A percentile compares a stretch with the other conserved stretches of the same genome.
Evolutionary conservation across 2,797 vertebrate genomes (phyloP).

Genomic region (Chelmon rostratus): DNA sequence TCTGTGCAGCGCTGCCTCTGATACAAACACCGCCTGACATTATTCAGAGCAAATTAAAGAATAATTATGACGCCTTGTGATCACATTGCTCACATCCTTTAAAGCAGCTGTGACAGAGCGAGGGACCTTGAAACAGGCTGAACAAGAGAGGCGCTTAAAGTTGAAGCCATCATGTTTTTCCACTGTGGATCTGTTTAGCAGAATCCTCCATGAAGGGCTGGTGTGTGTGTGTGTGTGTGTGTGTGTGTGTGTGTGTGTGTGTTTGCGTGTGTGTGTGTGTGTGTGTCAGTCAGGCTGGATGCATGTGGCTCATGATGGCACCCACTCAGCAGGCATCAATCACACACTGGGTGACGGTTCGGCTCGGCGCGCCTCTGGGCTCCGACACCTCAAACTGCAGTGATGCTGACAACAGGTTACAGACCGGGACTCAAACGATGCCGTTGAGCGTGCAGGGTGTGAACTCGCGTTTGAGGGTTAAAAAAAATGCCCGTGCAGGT

Average conservation of each 20-base stretch:
- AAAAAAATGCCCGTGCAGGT: conserved; percentile 43
- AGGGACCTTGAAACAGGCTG: conserved; percentile 23
- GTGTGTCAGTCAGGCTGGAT: conserved; percentile 35
- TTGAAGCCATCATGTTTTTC: conserved; percentile 9
- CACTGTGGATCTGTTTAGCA: neutral
- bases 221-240: neutral
- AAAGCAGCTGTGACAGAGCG: conserved; percentile 25
- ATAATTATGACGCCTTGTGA: conserved; percentile 18
- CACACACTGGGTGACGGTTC: conserved; percentile 51
- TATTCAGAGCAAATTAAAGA: conserved; percentile 38
- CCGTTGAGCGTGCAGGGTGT: conserved; percentile 47
- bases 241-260: neutral
- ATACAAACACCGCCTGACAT: conserved; percentile 45
- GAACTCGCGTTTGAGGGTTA: conserved; percentile 14
- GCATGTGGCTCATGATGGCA: conserved; percentile 60
- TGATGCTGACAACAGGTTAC: conserved; percentile 82
- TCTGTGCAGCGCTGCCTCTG: conserved; percentile 53
- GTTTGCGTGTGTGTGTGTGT: neutral
- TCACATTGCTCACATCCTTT: conserved; percentile 34
- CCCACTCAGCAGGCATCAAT: conserved; percentile 68
- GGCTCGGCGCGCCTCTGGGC: conserved; percentile 66
- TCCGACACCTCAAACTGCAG: conserved; percentile 73
- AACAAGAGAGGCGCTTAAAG: conserved; percentile 26
- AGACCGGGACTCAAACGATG: conserved; percentile 40
- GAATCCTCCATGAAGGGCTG: conserved; percentile 11